Evolutionary conservation across 1,140 invertebrate species (phyloP), one percentile per base, ranked within the genome.

Genomic region (Nasonia longicornis): DNA sequence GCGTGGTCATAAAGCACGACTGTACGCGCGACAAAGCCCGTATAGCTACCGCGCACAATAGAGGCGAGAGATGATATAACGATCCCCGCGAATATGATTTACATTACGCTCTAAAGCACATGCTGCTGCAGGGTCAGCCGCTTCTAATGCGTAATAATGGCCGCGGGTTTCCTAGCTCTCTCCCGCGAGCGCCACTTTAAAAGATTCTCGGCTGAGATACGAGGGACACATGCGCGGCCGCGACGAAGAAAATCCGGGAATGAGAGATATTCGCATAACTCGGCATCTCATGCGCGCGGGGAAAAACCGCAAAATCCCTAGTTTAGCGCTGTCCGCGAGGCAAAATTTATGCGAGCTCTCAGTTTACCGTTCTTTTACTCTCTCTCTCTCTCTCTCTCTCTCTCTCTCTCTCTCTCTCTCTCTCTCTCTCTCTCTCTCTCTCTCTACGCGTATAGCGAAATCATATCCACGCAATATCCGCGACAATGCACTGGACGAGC

Each of bases 381-480:
- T 67, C 76, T 81, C 79, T 79, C 78, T 70, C 83, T 76, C 84
- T 86, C 29, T 67, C 45, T 67, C 76, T 81, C 79, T 81, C 78
- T 70, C 83, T 76, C 84, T 86, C 29, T 67, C 45, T 67, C 76
- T 81, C 79, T 81, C 78, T 70, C 83, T 76, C 84, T 86, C 26
- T 26, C 26, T 26, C 0, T 26, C 26, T 26, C 26, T 26, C 26
- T 26, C 29, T 67, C 45, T 67, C 76, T 81, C 79, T 81, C 78
- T 70, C 83, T 76, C 84, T 86, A 35, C 31, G 38, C 38, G 38
- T 10, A 10, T 10, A 42, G 38, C 52, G 16, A 58, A 58, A 58
- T 58, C 3, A n/a, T 58, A 58, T 20, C 20, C 16, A 1, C 14
- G 52, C 52, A 52, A 52, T 52, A 52, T 58, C 16, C 6, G 52